A percentile compares a stretch with the other conserved stretches of the same genome.
Conservation (phyloP, 2,888 invertebrate genomes). For the Suillia variegata region DNA sequence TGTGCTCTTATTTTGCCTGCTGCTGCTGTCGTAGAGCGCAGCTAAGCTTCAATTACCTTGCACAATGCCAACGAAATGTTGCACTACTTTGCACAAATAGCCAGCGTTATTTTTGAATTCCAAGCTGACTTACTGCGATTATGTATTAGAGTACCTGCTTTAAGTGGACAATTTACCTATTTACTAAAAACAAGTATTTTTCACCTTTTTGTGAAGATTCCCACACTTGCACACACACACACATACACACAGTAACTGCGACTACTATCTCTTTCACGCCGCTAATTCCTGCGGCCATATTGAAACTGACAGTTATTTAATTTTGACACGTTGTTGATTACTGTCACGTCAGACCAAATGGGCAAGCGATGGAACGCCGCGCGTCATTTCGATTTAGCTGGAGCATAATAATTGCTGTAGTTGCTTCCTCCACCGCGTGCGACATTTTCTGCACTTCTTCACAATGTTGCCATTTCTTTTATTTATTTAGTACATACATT, state of each 20-base stretch:
- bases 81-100: slow-evolving; percentile 7
- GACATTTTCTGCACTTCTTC: slow-evolving; percentile 20
- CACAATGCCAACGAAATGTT: slow-evolving; percentile 14
- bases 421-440: slow-evolving; percentile 9
- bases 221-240: neutral
- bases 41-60: slow-evolving; percentile 15
- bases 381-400: slow-evolving; percentile 21
- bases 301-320: slow-evolving; percentile 42
- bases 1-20: slow-evolving; percentile 29
- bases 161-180: neutral
- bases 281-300: slow-evolving; percentile 41
- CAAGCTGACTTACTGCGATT: too few species aligned
- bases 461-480: slow-evolving; percentile 9
- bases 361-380: slow-evolving; percentile 26
- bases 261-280: slow-evolving; percentile 30
- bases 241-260: too few species aligned
- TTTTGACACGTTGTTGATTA: slow-evolving; percentile 44
- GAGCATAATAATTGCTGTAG: slow-evolving; percentile 13
- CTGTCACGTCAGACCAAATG: slow-evolving; percentile 39
- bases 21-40: neutral
- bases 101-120: neutral
- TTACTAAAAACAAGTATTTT: neutral
- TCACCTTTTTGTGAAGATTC: neutral
- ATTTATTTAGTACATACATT: neutral
- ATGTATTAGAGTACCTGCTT: neutral